phyloP scores from a whole-genome alignment of 2,888 invertebrate genomes.

The Sarcophaga rosellei region DNA sequence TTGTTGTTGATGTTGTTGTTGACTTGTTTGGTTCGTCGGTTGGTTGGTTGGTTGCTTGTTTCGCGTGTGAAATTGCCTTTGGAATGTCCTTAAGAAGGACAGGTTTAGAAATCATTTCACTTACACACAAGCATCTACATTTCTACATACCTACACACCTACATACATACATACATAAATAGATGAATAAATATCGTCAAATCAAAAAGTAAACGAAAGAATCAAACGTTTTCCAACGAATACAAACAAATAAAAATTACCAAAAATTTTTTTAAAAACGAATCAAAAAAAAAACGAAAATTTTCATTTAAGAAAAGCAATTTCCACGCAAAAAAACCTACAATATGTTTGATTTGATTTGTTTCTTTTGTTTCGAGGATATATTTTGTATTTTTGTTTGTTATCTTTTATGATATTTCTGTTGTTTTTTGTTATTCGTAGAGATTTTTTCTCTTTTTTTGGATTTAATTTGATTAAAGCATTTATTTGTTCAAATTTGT shows the following conservation, averaged over 20 bases:
- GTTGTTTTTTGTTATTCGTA: slow-evolving; percentile 22
- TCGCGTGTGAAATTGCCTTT: slow-evolving; percentile 76
- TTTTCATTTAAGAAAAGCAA: too few species aligned
- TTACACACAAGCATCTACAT: background rate
- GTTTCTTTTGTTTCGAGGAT: slow-evolving; percentile 53
- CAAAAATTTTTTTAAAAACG: background rate
- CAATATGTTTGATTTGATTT: slow-evolving; percentile 61
- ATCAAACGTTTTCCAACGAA: background rate
- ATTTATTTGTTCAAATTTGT: slow-evolving; percentile 11
- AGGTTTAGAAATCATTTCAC: slow-evolving; percentile 57
- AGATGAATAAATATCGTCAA: slow-evolving; percentile 19
- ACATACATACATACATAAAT: slow-evolving; percentile 8
- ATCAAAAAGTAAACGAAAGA: slow-evolving; percentile 24
- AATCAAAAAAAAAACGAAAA: background rate
- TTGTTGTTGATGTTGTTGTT: slow-evolving; percentile 38
- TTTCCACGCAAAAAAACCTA: background rate
- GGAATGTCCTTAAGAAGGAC: slow-evolving; percentile 80
- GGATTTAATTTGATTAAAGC: slow-evolving; percentile 26
- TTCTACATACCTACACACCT: background rate
- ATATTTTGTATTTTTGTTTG: slow-evolving; percentile 21
- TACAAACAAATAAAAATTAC: background rate
- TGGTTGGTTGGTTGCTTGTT: slow-evolving; percentile 54
- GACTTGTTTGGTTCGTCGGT: slow-evolving; percentile 19
- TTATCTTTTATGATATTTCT: slow-evolving; percentile 31
- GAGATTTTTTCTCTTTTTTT: slow-evolving; percentile 10